A percentile compares a stretch with the other conserved stretches of the same genome.
These are phyloP conservation scores for Endomychus coccineus DNA, from an alignment of 2,888 invertebrate species.

Conservation along the genomic window DNA sequence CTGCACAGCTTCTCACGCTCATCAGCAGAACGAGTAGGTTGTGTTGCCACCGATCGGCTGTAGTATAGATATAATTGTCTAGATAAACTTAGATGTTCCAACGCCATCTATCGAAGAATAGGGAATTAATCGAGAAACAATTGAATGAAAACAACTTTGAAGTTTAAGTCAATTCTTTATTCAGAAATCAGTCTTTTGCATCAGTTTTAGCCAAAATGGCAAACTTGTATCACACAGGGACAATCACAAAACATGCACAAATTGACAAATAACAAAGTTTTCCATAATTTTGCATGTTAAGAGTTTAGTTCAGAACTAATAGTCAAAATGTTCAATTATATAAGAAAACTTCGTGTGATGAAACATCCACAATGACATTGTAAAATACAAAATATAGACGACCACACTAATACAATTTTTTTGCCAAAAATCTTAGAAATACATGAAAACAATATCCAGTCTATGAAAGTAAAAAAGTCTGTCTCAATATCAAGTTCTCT, in stretches of 20 bases:
- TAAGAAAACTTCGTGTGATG: constrained; percentile 19
- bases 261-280: constrained; percentile 30
- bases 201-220: constrained; percentile 36
- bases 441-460: constrained; percentile 13
- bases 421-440: constrained; percentile 1
- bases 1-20: too few species aligned
- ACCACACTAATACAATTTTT: constrained; percentile 18
- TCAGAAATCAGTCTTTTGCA: constrained; percentile 43
- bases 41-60: too few species aligned
- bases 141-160: constrained; percentile 2
- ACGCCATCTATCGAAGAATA: too few species aligned
- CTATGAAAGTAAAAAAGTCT: constrained; percentile 7
- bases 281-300: constrained; percentile 11
- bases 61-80: too few species aligned
- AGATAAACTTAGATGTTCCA: too few species aligned
- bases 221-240: constrained; percentile 41
- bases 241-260: constrained; percentile 39
- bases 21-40: too few species aligned
- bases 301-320: too few species aligned
- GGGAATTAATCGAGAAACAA: too few species aligned
- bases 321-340: too few species aligned
- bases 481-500: constrained; percentile 5
- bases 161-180: constrained; percentile 29
- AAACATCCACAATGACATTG: constrained; percentile 16
- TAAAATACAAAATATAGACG: constrained; percentile 22